Percentiles rank a stretch among this genome's conserved stretches.
phyloP scores from a whole-genome alignment of 2,888 invertebrate species.

The Lithophane socia region DNA sequence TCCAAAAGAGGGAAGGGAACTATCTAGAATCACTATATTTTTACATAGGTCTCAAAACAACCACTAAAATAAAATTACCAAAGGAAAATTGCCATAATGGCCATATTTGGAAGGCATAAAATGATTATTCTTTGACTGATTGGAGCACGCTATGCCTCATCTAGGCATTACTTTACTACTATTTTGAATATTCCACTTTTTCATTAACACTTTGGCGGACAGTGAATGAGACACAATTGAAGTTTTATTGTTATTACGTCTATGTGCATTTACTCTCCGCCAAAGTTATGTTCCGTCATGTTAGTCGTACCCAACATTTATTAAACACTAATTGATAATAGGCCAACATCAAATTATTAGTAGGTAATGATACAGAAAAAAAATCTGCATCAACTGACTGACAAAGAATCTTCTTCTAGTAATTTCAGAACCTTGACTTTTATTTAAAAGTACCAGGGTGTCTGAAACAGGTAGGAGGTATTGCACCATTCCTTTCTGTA shows the following conservation, averaged over 20 bases:
- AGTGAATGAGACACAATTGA: too few species aligned
- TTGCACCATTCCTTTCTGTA: slow-evolving; percentile 20
- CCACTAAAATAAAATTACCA: neutral
- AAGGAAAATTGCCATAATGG: neutral
- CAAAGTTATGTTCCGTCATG: neutral
- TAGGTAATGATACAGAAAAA: neutral
- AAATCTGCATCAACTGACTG: neutral
- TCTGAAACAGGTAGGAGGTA: slow-evolving; percentile 10
- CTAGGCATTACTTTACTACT: too few species aligned
- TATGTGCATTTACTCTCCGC: too few species aligned
- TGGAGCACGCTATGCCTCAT: too few species aligned
- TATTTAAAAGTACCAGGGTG: slow-evolving; percentile 31
- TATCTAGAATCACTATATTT: too few species aligned
- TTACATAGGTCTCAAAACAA: neutral
- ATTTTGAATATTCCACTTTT: neutral
- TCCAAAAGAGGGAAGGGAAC: neutral
- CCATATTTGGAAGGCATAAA: neutral
- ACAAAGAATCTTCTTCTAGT: neutral
- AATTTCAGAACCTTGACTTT: neutral
- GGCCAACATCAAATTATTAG: neutral
- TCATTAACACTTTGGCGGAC: neutral
- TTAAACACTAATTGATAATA: too few species aligned
- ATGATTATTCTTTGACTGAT: neutral
- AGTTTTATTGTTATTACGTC: too few species aligned
- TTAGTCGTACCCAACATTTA: neutral